Evolutionary conservation across 23 tunicate genomes (phyloP), one percentile per base, ranked within the genome.

Genomic region (Corella eumyota): DNA sequence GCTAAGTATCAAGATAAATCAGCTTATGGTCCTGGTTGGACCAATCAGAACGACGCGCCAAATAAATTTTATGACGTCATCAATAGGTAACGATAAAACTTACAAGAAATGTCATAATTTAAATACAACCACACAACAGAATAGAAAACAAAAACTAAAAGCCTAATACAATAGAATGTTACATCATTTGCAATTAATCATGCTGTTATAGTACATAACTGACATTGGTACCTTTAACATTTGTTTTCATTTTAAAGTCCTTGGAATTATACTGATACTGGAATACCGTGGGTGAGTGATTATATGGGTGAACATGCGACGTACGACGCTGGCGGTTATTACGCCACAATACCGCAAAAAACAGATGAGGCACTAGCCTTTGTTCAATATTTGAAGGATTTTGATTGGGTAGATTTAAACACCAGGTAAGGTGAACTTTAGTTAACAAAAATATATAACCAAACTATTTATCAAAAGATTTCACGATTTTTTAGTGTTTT

Each of bases 241-340:
- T 11, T 40, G 48, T 40, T 40, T 40, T 11, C 15, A 15, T 51
- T 51, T 9, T 7, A 51, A 25, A 81, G 90, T 26, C 68, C 74
- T 2, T 81, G 90, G 90, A 46, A 21, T 0, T 81, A 65, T 28
- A 36, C 28, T 26, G 6, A 2, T 29, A 63, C 32, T 6, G 29
- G 40, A 3, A 32, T 35, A 11, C 35, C 73, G 20, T 74, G 80
- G 80, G 23, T 74, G 32, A 15, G 32, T 21, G 45, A 54, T 28
- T 74, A 63, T 50, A 50, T 64, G 17, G 90, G 90, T 0, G 64
- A 81, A 49, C 73, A 56, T 35, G 90, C 53, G 28, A 68, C 17
- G 21, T 81, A 81, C 48, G 30, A 81, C 33, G 40, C 40, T 9
- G 74, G 66, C 3, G 90, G 90, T 11, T 81, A 81, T 62, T 47